Conservation (phyloP, 2,113 vertebrate species). For the Uria aalge region DNA sequence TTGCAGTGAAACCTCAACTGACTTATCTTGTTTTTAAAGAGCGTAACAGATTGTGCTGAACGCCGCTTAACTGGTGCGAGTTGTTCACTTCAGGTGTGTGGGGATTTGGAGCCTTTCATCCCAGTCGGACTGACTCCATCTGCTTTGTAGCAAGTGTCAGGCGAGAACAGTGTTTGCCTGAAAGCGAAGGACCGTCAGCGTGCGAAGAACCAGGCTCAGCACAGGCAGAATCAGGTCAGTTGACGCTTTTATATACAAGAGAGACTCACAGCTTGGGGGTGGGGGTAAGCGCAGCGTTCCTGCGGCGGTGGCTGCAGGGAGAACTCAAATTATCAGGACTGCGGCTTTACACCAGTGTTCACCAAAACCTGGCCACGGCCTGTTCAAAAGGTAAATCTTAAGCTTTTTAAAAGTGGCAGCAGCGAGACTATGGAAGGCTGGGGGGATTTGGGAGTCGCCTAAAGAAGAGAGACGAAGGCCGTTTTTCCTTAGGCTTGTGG, state of each 20-base stretch:
- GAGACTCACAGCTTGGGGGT: neutral
- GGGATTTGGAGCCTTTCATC: neutral
- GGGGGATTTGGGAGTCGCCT: neutral
- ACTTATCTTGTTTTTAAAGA: neutral
- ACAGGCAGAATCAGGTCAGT: neutral
- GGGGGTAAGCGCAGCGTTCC: neutral
- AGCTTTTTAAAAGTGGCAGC: neutral
- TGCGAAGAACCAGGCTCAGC: neutral
- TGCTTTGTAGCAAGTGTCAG: neutral
- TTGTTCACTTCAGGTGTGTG: neutral
- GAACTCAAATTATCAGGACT: neutral
- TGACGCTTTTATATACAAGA: neutral
- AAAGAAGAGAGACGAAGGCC: neutral
- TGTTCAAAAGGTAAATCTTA: neutral
- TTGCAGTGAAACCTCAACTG: constrained; percentile 66
- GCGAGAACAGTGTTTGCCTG: neutral
- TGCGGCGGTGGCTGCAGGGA: neutral
- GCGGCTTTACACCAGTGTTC: neutral
- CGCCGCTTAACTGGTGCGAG: neutral
- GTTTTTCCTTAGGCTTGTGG: neutral
- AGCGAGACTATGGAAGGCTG: neutral
- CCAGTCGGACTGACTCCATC: neutral
- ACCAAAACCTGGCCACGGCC: neutral
- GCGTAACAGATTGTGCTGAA: neutral
- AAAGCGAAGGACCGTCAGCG: neutral